Evolutionary conservation across 2,888 invertebrate species (phyloP).

Genomic region (Gastracanthus pulcherrimus): DNA sequence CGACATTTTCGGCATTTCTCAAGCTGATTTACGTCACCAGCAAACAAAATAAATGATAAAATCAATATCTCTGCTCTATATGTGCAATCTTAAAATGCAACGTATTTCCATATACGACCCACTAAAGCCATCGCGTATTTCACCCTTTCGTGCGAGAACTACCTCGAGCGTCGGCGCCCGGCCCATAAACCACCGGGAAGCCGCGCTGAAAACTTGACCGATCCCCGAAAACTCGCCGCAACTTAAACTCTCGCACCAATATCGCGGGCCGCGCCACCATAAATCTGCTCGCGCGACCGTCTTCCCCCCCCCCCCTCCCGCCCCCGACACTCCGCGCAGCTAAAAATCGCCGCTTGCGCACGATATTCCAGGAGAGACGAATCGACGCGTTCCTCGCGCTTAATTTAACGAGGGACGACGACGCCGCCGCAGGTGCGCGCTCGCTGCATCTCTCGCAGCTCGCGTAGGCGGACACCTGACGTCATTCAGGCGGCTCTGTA

Average conservation of each 20-base stretch:
- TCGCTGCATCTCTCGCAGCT: too few species aligned
- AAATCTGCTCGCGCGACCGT: background rate
- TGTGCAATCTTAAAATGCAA: too few species aligned
- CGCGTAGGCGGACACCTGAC: constrained; percentile 8
- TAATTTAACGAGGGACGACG: background rate
- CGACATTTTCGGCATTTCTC: too few species aligned
- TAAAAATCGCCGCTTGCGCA: background rate
- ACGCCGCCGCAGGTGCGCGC: background rate
- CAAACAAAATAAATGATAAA: too few species aligned
- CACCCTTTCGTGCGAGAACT: too few species aligned
- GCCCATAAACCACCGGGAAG: background rate
- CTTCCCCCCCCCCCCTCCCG: background rate
- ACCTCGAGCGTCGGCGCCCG: background rate
- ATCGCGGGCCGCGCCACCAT: background rate
- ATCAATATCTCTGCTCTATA: too few species aligned
- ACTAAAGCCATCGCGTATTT: too few species aligned
- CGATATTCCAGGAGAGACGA: background rate
- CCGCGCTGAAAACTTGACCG: background rate
- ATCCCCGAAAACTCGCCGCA: background rate
- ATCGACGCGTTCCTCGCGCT: background rate
- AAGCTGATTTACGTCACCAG: too few species aligned
- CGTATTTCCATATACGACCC: too few species aligned
- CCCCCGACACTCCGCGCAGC: background rate
- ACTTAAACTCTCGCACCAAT: background rate
- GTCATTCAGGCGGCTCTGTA: background rate